phyloP scores from a whole-genome alignment of 2,113 vertebrate genomes.

The Macquaria australasica region DNA sequence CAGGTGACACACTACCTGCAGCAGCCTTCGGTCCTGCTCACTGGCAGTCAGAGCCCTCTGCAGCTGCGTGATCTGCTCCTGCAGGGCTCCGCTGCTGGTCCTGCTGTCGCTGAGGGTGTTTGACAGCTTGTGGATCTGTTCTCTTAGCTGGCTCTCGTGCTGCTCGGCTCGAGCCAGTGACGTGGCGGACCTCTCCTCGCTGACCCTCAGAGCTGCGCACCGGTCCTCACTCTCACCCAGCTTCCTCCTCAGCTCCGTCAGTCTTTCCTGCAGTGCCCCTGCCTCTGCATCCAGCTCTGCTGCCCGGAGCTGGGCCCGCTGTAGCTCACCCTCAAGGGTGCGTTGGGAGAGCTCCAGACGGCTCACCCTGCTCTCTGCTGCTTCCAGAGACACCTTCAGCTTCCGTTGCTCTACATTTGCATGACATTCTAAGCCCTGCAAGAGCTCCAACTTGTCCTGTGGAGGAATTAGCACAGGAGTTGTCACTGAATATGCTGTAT shows the following conservation, averaged over 20 bases:
- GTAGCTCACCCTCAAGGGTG: slow-evolving; percentile 83
- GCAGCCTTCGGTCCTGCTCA: slow-evolving; percentile 82
- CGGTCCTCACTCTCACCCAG: slow-evolving; percentile 83
- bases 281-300: slow-evolving; percentile 81
- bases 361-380: slow-evolving; percentile 73
- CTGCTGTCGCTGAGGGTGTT: slow-evolving; percentile 74
- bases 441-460: slow-evolving; percentile 79
- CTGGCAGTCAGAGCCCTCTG: slow-evolving; percentile 81
- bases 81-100: slow-evolving; percentile 68
- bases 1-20: slow-evolving; percentile 80
- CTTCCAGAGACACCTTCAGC: slow-evolving; percentile 82
- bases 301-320: slow-evolving; percentile 77
- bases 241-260: slow-evolving; percentile 75
- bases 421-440: slow-evolving; percentile 65
- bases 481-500: neutral
- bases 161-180: slow-evolving; percentile 81
- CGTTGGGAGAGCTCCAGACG: slow-evolving; percentile 79
- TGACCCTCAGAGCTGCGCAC: slow-evolving; percentile 70
- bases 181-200: slow-evolving; percentile 73
- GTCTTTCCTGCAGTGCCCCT: slow-evolving; percentile 76
- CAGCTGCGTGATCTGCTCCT: slow-evolving; percentile 82
- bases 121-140: slow-evolving; percentile 81
- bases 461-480: neutral
- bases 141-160: slow-evolving; percentile 81
- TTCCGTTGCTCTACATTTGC: slow-evolving; percentile 76